Evolutionary conservation across 2,888 invertebrate species (phyloP).

Genomic region (Melanostoma mellinum): DNA sequence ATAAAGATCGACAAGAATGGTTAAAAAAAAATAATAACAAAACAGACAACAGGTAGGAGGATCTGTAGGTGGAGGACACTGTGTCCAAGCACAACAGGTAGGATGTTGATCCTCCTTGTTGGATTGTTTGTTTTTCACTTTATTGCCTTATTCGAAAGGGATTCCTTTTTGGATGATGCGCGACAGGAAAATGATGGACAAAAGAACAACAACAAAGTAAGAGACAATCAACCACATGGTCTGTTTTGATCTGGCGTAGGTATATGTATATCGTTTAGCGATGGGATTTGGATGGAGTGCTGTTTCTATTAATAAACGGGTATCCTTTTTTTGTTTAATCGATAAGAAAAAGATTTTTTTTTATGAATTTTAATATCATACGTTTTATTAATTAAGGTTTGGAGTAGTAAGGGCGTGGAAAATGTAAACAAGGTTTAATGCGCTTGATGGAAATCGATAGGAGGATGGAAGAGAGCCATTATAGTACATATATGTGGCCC

Average conservation of each 20-base stretch:
- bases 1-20: constrained; percentile 69
- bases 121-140: constrained; percentile 67
- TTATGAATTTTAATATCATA: too few species aligned
- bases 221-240: neutral
- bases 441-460: too few species aligned
- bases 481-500: too few species aligned
- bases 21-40: constrained; percentile 23
- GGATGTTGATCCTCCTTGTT: constrained; percentile 58
- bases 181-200: constrained; percentile 56
- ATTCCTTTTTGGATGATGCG: constrained; percentile 55
- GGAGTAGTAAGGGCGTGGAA: too few species aligned
- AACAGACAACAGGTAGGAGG: constrained; percentile 69
- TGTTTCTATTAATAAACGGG: neutral
- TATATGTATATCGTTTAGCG: neutral
- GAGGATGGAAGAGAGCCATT: too few species aligned
- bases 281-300: constrained; percentile 2
- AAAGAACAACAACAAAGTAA: constrained; percentile 26
- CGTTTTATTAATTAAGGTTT: too few species aligned
- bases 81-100: constrained; percentile 61
- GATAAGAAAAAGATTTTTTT: too few species aligned
- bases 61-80: constrained; percentile 71
- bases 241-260: neutral
- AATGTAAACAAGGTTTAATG: too few species aligned
- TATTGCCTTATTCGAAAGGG: constrained; percentile 52
- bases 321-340: neutral